Conservation (phyloP, 2,113 vertebrate species). For the Patagioenas fasciata region DNA sequence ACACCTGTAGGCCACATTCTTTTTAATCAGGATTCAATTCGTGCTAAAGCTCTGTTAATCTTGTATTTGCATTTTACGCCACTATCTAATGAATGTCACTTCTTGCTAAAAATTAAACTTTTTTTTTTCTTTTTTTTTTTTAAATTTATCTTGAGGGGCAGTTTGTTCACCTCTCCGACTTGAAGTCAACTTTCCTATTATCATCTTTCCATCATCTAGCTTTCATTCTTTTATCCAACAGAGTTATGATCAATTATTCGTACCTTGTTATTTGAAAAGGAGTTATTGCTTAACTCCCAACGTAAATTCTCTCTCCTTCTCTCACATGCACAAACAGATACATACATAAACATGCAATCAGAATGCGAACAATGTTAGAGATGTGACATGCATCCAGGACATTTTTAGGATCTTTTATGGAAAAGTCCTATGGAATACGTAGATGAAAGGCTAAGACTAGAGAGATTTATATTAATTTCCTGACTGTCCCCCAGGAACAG, state of each 20-base stretch:
- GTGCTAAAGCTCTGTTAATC: neutral
- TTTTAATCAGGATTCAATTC: neutral
- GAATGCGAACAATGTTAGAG: neutral
- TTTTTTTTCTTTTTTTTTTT: neutral
- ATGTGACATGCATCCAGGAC: neutral
- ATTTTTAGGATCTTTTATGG: neutral
- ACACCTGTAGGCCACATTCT: neutral
- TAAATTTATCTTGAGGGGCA: neutral
- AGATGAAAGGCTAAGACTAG: neutral
- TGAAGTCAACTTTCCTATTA: neutral
- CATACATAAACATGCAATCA: fast-evolving
- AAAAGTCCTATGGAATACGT: neutral
- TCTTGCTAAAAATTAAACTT: neutral
- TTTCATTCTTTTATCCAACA: neutral
- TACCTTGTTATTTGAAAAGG: neutral
- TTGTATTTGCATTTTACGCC: neutral
- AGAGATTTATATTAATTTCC: slow-evolving; percentile 12
- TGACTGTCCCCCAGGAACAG: neutral
- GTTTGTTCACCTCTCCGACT: neutral
- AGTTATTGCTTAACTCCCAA: neutral
- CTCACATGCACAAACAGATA: no score
- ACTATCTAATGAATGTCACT: neutral
- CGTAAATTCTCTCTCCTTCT: neutral
- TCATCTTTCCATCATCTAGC: neutral
- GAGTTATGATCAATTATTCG: neutral